Conservation (phyloP, 2,888 invertebrate genomes). For the Trichopria drosophilae region DNA sequence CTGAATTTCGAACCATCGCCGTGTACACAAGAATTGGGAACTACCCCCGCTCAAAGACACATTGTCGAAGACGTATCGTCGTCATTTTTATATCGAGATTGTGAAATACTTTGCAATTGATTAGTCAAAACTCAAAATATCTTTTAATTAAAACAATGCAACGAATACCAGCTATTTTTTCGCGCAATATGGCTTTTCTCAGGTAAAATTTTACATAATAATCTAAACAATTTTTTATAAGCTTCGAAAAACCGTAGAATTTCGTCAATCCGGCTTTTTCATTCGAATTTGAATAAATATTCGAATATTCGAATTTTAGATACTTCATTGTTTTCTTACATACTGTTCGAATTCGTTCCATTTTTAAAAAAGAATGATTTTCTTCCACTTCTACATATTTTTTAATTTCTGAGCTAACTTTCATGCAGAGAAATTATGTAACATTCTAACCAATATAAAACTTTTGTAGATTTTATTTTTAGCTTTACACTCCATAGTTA, state of each 20-base stretch:
- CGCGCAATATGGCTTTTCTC: conserved; percentile 49
- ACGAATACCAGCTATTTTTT: conserved; percentile 41
- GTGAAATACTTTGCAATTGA: conserved; percentile 1
- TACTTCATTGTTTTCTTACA: no score
- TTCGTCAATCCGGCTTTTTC: conserved; percentile 9
- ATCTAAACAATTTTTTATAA: not conserved
- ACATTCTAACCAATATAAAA: not conserved
- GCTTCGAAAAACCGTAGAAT: not conserved
- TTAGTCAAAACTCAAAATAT: no score
- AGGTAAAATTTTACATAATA: conserved; percentile 48
- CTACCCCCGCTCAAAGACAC: no score
- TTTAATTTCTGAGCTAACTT: not conserved
- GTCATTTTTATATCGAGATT: no score
- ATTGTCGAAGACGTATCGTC: no score
- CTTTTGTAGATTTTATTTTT: not conserved
- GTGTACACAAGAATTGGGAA: no score
- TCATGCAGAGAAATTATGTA: not conserved
- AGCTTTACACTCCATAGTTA: not conserved
- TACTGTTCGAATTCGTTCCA: no score
- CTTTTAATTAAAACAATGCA: conserved; percentile 48
- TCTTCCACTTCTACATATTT: not conserved
- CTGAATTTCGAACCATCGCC: no score
- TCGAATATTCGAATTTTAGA: no score
- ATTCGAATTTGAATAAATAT: not conserved
- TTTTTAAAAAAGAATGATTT: no score